phyloP scores from a whole-genome alignment of 2,888 invertebrate species.

The Pseudolycoriella hygida region DNA sequence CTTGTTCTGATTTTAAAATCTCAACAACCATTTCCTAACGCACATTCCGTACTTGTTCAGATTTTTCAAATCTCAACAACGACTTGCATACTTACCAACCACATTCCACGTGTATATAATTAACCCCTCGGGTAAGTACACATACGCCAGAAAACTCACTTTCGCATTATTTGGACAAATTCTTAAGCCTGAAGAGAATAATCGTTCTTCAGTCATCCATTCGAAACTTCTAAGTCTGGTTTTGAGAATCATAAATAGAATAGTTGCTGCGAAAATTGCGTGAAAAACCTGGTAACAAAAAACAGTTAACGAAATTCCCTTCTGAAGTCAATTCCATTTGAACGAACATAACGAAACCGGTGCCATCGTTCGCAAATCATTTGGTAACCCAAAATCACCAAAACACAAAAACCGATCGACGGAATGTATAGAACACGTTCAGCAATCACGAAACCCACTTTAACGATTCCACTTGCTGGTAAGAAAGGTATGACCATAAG shows the following conservation, averaged over 20 bases:
- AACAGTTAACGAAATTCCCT: slow-evolving; percentile 16
- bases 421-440: slow-evolving; percentile 73
- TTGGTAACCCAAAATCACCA: slow-evolving; percentile 43
- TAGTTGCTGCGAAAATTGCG: slow-evolving; percentile 12
- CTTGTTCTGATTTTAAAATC: too few species aligned
- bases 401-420: slow-evolving; percentile 60
- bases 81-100: too few species aligned
- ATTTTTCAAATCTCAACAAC: too few species aligned
- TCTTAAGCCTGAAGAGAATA: slow-evolving; percentile 64
- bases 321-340: background rate
- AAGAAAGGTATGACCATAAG: slow-evolving; percentile 59
- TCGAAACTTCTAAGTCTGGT: slow-evolving; percentile 49
- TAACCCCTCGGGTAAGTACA: too few species aligned
- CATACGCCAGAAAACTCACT: too few species aligned
- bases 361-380: background rate
- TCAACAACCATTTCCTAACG: too few species aligned
- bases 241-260: slow-evolving; percentile 22
- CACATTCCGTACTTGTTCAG: too few species aligned
- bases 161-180: slow-evolving; percentile 93
- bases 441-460: slow-evolving; percentile 80
- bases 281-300: slow-evolving; percentile 20
- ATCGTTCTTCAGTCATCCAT: slow-evolving; percentile 61
- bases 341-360: too few species aligned
- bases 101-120: too few species aligned
- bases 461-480: slow-evolving; percentile 69